Conservation (phyloP, 2,888 invertebrate species). For the Junonia oenone region DNA sequence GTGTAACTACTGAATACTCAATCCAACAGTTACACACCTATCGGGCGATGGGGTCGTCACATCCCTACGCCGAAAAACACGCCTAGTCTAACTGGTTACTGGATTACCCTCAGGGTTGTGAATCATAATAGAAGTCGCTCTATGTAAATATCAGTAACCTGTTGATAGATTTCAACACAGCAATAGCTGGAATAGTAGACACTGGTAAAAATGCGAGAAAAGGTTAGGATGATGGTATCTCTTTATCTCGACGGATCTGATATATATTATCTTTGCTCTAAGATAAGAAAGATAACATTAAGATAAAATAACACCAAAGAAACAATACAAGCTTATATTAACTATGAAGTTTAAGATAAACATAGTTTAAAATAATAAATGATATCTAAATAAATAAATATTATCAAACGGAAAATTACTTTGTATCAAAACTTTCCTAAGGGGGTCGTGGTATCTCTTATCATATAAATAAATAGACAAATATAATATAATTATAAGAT, state of each 20-base stretch:
- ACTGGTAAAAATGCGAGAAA: no score
- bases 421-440: not conserved
- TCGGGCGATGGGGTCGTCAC: no score
- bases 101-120: no score
- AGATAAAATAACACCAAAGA: not conserved
- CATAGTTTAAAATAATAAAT: not conserved
- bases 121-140: no score
- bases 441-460: not conserved
- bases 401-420: constrained; percentile 1
- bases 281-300: not conserved
- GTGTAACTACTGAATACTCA: no score
- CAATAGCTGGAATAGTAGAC: no score
- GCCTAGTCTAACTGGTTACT: no score
- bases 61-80: no score
- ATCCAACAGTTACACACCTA: no score
- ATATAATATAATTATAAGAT: not conserved
- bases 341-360: not conserved
- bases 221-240: no score
- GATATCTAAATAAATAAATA: not conserved
- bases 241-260: not conserved
- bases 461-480: not conserved
- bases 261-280: not conserved
- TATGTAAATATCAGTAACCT: no score
- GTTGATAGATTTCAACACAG: no score
- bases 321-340: not conserved